Evolutionary conservation across 2,888 invertebrate species (phyloP), one percentile per base, ranked within the genome.

Genomic region (Hoplodrina blanda): DNA sequence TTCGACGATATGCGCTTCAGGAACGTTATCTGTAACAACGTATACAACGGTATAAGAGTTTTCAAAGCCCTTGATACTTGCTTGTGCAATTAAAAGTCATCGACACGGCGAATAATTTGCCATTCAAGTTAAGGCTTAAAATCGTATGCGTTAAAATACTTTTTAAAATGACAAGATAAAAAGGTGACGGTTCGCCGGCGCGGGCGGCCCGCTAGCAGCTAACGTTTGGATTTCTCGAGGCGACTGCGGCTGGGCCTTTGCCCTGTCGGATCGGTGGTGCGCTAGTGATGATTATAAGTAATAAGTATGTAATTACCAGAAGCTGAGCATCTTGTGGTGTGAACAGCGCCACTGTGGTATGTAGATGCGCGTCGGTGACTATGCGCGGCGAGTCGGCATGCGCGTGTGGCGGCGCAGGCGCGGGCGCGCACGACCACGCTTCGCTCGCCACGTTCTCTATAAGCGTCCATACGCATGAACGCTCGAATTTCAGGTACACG

Each of bases 401-500:
- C 66, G 88, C 78, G 54, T 66, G 80, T n/a, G 88, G 85, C 41
- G 85, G 78, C 57, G 89, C 82, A 52, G 86, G 76, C 7, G 91
- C 81, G 56, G 91, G 88, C n/a, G 90, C 89, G 25, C 91, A 90
- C 61, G 89, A 86, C 71, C 86, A 91, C 68, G 94, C 92, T 52
- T 95, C 96, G 41, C 94, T 89, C 73, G 92, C 82, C 70, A 98
- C 96, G 37, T 97, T 94, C 88, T 98, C 98, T 82, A 99, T 95
- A 64, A 99, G 96, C 69, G 98, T 97, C 76, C 97, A 97, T 81
- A 99, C 97, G 83, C 97, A 97, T 86, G 98, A 97, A 84, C 97
- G 97, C 85, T 98, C 98, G 93, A 99, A 98, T 85, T 97, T 97
- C 17, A 96, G 96, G 93, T 98, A 98, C 64, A 99, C 94, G 91